Base-by-base conservation (phyloP, 64 coral and sea anemone species). In the Actinia equina region DNA sequence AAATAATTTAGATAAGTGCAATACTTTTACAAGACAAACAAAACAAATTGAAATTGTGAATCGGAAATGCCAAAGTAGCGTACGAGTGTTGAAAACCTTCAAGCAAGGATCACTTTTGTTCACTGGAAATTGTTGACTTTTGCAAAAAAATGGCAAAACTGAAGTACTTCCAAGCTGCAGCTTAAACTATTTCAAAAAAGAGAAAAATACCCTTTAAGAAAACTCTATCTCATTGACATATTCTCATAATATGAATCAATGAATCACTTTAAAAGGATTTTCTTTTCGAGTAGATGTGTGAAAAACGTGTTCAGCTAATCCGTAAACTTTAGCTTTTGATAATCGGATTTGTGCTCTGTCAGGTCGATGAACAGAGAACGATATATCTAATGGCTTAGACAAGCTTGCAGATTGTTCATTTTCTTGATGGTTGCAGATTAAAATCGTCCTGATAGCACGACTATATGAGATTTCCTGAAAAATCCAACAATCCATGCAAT, bases 1-100 rank as follows among this genome's bases (percentile, higher is more conserved):
- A 91, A 92, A 92, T 92, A 92, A 92, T 92, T 92, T 92, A 92
- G 90, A 92, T 92, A 92, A 92, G 90, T 92, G 90, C 90, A 87
- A 92, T 92, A 92, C 90, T 92, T 92, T 85, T 92, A 70, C 90
- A 92, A 92, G 85, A 82, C 85, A 87, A 92, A 92, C 90, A 92
- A 92, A 87, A 92, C 86, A 92, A 92, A 92, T 92, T 92, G 90
- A 87, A 87, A 70, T 87, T 83, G 59, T 74, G 45, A 41, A 77
- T 80, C 90, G 90, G 90, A 92, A 92, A 92, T 92, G 90, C 90
- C 90, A 92, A 59, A 92, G 90, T 92, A 87, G 78, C 90, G 65
- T 26, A 87, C 63, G 85, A 92, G 90, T 92, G 90, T 82, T 92
- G 85, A 92, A 30, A 85, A 85, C 45, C 80, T 57, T 82, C 45